Conservation (phyloP, 2,888 invertebrate species). For the Trissolcus brochymenae region DNA sequence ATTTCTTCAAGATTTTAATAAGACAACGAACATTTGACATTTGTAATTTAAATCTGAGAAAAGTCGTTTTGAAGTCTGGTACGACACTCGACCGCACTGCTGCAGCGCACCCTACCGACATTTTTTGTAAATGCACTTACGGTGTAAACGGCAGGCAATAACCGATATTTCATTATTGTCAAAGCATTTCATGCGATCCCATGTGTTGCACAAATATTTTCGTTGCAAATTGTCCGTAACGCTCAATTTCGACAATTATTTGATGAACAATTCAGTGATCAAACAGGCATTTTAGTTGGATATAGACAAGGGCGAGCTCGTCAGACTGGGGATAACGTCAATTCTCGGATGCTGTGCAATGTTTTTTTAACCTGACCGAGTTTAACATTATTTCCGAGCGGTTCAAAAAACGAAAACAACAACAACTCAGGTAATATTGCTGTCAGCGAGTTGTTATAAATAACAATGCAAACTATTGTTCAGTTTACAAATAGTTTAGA, state of each 20-base stretch:
- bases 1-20: too few relatives aligned
- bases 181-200: neutral
- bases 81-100: neutral
- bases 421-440: slow-evolving; percentile 15
- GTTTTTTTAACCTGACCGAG: slow-evolving; percentile 9
- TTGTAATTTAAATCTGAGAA: too few relatives aligned
- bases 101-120: neutral
- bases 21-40: too few relatives aligned
- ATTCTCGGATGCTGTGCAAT: slow-evolving; percentile 11
- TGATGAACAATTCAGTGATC: too few relatives aligned
- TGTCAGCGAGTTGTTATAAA: too few relatives aligned
- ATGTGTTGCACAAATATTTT: neutral
- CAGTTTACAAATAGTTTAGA: too few relatives aligned
- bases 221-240: too few relatives aligned
- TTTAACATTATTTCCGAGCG: slow-evolving; percentile 16
- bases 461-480: too few relatives aligned
- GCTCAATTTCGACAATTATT: too few relatives aligned
- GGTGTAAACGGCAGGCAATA: slow-evolving; percentile 1
- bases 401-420: slow-evolving; percentile 26
- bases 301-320: too few relatives aligned
- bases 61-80: neutral
- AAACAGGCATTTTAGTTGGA: too few relatives aligned
- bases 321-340: too few relatives aligned
- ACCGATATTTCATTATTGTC: slow-evolving; percentile 4
- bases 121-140: neutral